Evolutionary conservation across 23 tunicate species (phyloP).

Genomic region (Phallusia fumigata): DNA sequence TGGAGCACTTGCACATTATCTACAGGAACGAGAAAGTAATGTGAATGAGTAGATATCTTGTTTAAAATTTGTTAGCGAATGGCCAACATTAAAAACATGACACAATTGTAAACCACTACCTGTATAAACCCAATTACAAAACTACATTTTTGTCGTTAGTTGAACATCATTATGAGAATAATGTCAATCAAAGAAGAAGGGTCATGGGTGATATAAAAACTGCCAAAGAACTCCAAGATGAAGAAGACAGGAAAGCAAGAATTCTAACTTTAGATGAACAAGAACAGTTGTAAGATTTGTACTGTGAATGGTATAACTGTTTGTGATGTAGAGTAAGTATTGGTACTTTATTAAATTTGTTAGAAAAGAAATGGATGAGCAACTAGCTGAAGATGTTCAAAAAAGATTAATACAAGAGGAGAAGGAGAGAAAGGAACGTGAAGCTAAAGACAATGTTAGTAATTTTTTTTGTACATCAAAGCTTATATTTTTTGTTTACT

Average conservation of each 20-base stretch:
- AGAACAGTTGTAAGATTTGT: conserved; percentile 44
- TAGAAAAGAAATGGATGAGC: conserved; percentile 53
- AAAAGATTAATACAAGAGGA: conserved; percentile 47
- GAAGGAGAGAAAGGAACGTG: conserved; percentile 50
- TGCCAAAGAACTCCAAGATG: conserved; percentile 78
- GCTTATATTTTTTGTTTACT: background rate
- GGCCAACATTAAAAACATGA: too few species aligned
- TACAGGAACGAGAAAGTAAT: conserved; percentile 84
- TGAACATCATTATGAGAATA: conserved; percentile 68
- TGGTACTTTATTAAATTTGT: background rate
- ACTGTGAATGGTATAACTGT: background rate
- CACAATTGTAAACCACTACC: background rate
- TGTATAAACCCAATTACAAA: background rate
- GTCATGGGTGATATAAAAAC: conserved; percentile 65
- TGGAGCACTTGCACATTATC: conserved; percentile 80
- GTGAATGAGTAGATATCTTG: background rate
- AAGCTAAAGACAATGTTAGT: conserved; percentile 52
- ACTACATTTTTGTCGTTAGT: conserved; percentile 24
- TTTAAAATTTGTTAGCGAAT: background rate
- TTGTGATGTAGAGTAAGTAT: background rate
- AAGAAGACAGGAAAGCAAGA: conserved; percentile 71
- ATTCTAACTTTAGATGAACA: conserved; percentile 74
- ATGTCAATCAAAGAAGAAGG: conserved; percentile 57
- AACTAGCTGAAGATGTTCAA: conserved; percentile 65
- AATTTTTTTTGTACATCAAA: background rate